Conservation (phyloP, 2,888 invertebrate genomes). For the Sphaerophoria taeniata region DNA sequence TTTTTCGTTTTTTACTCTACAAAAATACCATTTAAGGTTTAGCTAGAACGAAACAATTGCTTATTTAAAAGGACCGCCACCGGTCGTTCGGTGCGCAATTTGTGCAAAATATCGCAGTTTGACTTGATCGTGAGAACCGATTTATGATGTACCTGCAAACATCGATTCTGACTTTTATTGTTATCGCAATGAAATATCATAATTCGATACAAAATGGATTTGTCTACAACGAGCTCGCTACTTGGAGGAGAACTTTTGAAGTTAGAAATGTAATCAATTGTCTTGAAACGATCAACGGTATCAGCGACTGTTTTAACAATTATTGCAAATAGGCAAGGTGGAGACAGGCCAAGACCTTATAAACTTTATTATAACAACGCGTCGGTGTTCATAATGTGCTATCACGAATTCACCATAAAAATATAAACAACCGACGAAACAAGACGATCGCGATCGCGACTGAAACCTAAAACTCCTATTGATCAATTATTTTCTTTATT, state of each 20-base stretch:
- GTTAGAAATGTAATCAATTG: slow-evolving; percentile 43
- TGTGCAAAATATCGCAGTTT: neutral
- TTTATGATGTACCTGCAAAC: neutral
- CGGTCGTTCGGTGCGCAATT: neutral
- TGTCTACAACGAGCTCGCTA: neutral
- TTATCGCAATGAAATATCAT: slow-evolving; percentile 17
- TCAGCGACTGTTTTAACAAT: neutral
- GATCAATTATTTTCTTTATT: slow-evolving; percentile 1
- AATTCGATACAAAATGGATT: slow-evolving; percentile 27
- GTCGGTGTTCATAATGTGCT: neutral
- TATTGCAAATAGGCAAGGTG: neutral
- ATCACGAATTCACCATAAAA: neutral
- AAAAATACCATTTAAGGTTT: slow-evolving; percentile 55
- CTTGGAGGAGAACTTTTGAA: slow-evolving; percentile 1
- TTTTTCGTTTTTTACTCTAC: neutral
- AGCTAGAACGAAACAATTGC: slow-evolving; percentile 19
- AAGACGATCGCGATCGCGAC: too few relatives aligned
- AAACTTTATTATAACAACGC: slow-evolving; percentile 19
- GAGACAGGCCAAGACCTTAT: slow-evolving; percentile 36
- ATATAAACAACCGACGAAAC: neutral
- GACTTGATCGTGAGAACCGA: slow-evolving; percentile 17
- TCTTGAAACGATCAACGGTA: slow-evolving; percentile 1
- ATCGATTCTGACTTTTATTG: slow-evolving; percentile 2
- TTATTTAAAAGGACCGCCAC: slow-evolving; percentile 24
- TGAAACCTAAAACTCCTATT: neutral